Evolutionary conservation across 1,140 invertebrate species (phyloP).

Genomic region (Drosophila parabipectinata): DNA sequence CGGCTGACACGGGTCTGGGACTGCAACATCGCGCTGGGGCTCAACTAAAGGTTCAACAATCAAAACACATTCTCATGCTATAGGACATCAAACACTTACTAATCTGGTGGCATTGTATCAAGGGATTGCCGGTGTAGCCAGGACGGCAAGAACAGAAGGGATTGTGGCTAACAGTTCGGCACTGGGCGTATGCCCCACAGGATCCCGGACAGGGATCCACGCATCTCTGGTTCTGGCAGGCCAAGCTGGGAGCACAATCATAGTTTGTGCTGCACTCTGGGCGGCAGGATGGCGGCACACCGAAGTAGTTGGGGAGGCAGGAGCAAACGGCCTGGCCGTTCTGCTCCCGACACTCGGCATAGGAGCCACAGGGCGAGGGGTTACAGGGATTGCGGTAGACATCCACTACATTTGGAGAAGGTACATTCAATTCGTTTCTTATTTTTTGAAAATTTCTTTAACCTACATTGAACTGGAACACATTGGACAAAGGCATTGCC

Average conservation of each 20-base stretch:
- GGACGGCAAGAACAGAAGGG: slow-evolving; percentile 87
- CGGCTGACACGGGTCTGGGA: slow-evolving; percentile 88
- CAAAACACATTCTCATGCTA: not conserved
- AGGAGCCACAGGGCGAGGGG: slow-evolving; percentile 90
- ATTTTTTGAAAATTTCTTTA: not conserved
- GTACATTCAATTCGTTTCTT: slow-evolving; percentile 8
- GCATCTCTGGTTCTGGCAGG: slow-evolving; percentile 90
- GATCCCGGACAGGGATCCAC: slow-evolving; percentile 88
- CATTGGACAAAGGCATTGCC: slow-evolving; percentile 90
- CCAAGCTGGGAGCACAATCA: slow-evolving; percentile 87
- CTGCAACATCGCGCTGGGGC: slow-evolving; percentile 61
- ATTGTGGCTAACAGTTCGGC: slow-evolving; percentile 87
- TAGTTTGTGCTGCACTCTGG: slow-evolving; percentile 88
- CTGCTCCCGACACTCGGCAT: slow-evolving; percentile 87
- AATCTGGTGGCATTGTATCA: slow-evolving; percentile 86
- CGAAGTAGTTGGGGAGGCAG: slow-evolving; percentile 87
- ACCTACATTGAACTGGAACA: slow-evolving; percentile 84
- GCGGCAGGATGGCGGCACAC: slow-evolving; percentile 87
- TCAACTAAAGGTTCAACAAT: slow-evolving; percentile 56
- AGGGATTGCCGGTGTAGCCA: slow-evolving; percentile 87
- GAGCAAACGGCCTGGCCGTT: slow-evolving; percentile 87
- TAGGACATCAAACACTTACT: slow-evolving; percentile 84
- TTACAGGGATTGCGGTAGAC: slow-evolving; percentile 86
- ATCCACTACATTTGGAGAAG: slow-evolving; percentile 41
- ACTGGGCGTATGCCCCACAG: slow-evolving; percentile 88